Conservation (phyloP, 2,888 invertebrate species). For the Drosophila infuscata region DNA sequence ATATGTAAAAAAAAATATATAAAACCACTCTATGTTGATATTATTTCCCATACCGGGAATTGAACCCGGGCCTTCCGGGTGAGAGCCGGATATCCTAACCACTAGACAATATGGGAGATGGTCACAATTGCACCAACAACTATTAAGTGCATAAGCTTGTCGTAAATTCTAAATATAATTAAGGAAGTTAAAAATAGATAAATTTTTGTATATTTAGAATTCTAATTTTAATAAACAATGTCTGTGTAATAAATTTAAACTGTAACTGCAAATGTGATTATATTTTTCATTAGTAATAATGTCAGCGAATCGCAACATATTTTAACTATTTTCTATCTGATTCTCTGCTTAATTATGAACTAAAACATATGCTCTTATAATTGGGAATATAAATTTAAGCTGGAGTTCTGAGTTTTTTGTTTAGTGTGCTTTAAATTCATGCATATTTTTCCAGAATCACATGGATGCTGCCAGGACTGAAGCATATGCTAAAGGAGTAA, state of each 20-base stretch:
- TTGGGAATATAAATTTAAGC: neutral
- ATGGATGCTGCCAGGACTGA: constrained; percentile 15
- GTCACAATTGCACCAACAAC: accelerated
- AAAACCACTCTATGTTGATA: neutral
- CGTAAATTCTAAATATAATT: constrained; percentile 3
- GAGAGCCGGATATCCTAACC: constrained; percentile 86
- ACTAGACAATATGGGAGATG: constrained; percentile 85
- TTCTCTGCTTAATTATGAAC: neutral
- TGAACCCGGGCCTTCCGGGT: constrained; percentile 91
- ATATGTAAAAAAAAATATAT: neutral
- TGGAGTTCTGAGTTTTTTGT: constrained; percentile 17
- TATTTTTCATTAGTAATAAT: neutral
- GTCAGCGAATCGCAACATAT: neutral
- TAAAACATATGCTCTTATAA: neutral
- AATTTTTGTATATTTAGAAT: neutral
- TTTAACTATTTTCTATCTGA: neutral
- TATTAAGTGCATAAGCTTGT: no score
- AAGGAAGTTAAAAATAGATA: neutral
- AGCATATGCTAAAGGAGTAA: constrained; percentile 51
- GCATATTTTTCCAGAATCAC: constrained; percentile 54
- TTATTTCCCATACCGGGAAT: constrained; percentile 94
- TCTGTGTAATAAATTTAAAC: neutral
- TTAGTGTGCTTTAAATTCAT: constrained; percentile 33
- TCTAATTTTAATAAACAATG: neutral
- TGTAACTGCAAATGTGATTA: neutral